Conservation (phyloP, 1,140 invertebrate genomes). For the Homalodisca vitripennis region DNA sequence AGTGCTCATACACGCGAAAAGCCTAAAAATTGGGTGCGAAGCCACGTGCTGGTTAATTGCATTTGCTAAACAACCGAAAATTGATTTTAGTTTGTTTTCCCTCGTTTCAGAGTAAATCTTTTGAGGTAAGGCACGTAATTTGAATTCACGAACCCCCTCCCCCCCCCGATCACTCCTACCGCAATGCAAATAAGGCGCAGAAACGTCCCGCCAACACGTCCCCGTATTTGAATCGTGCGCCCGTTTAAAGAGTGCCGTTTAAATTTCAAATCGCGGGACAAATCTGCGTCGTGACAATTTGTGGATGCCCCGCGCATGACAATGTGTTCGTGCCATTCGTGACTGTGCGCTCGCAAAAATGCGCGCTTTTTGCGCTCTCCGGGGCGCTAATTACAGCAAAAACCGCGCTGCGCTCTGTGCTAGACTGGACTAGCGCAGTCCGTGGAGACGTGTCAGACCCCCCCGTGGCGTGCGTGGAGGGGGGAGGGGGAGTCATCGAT, state of each 20-base stretch:
- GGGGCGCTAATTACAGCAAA: slow-evolving; percentile 1
- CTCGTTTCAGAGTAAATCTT: no score
- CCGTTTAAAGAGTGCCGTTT: slow-evolving; percentile 5
- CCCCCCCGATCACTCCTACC: neutral
- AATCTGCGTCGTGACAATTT: slow-evolving; percentile 26
- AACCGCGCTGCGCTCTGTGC: neutral
- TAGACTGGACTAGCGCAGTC: neutral
- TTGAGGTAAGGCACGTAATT: no score
- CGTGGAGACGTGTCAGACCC: no score
- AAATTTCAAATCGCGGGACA: slow-evolving; percentile 25
- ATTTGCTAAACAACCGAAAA: no score
- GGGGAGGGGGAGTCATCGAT: no score
- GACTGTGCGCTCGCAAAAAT: neutral
- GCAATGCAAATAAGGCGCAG: neutral
- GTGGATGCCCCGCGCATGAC: slow-evolving; percentile 19
- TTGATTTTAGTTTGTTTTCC: no score
- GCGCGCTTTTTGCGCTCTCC: neutral
- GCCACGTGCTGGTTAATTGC: no score
- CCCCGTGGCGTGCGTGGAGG: no score
- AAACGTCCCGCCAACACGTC: neutral
- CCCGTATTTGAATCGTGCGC: slow-evolving; percentile 15
- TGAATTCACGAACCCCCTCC: no score
- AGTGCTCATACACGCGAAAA: no score
- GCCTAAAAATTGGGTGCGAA: no score
- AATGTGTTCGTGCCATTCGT: slow-evolving; percentile 15